Evolutionary conservation across 2,113 vertebrate species (phyloP).

Genomic region (Pluvialis apricaria): DNA sequence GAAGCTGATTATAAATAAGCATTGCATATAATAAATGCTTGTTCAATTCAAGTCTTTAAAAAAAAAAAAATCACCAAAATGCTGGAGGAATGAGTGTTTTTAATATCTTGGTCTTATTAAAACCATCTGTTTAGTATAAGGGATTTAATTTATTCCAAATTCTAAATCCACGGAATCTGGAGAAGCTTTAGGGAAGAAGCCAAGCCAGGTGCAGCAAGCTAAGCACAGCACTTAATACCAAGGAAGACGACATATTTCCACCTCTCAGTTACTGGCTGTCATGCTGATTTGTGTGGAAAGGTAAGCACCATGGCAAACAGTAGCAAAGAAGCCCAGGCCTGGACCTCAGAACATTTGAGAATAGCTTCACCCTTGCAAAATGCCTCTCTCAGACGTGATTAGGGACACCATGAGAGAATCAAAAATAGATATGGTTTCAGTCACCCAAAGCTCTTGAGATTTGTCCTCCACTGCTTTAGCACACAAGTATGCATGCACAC

Average conservation of each 20-base stretch:
- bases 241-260: neutral
- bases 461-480: neutral
- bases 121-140: neutral
- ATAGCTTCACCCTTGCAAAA: neutral
- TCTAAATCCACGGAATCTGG: neutral
- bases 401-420: neutral
- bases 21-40: neutral
- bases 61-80: neutral
- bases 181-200: neutral
- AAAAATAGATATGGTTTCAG: neutral
- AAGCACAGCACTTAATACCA: neutral
- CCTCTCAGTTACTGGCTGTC: neutral
- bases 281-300: neutral
- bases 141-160: neutral
- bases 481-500: neutral
- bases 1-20: neutral
- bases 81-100: neutral
- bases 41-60: neutral
- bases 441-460: neutral
- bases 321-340: neutral
- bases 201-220: neutral
- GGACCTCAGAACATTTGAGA: neutral
- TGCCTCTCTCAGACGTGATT: accelerated
- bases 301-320: neutral
- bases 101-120: neutral